Conservation (phyloP, 2,113 vertebrate species). For the Sinocyclocheilus rhinocerous region DNA sequence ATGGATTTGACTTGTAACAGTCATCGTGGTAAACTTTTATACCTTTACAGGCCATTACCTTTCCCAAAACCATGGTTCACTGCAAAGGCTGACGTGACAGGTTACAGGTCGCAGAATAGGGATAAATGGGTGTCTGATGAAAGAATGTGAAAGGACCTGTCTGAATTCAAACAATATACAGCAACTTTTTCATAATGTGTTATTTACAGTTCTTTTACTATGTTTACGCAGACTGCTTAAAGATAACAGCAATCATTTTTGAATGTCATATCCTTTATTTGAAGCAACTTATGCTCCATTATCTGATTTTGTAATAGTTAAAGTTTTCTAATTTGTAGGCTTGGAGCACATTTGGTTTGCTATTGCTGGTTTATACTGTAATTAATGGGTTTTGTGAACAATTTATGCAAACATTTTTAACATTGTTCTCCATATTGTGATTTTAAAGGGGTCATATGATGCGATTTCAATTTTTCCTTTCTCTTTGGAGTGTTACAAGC, state of each 20-base stretch:
- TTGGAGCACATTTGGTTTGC: neutral
- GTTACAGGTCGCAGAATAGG: neutral
- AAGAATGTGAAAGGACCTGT: neutral
- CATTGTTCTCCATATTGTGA: no score
- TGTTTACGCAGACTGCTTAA: neutral
- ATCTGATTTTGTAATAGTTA: neutral
- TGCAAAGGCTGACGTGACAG: neutral
- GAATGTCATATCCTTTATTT: neutral
- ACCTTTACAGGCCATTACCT: neutral
- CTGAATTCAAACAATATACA: neutral
- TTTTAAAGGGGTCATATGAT: no score
- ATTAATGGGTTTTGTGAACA: no score
- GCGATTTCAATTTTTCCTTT: no score
- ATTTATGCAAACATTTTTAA: no score
- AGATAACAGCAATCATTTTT: neutral
- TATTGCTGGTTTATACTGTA: neutral
- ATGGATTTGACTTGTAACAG: constrained; percentile 3
- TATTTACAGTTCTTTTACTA: neutral
- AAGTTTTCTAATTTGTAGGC: neutral
- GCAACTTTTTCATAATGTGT: neutral
- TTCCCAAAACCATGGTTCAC: neutral
- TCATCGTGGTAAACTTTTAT: neutral
- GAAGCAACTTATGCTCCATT: neutral
- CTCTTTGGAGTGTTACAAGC: no score
- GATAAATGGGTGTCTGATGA: neutral